Conservation (phyloP, 2,888 invertebrate species). For the Spodoptera littoralis region DNA sequence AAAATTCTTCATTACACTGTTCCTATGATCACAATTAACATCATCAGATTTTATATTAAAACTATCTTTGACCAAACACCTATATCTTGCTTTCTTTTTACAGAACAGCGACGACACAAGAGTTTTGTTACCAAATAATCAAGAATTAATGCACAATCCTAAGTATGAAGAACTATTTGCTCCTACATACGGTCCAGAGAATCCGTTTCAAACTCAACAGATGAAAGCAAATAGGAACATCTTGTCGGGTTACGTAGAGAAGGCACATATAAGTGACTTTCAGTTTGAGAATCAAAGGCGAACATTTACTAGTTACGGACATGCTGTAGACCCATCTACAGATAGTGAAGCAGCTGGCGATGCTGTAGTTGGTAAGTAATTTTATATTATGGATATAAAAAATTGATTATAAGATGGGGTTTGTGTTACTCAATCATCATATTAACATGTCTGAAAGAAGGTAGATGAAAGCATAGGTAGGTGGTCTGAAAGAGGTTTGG, state of each 20-base stretch:
- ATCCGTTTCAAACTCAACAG: constrained; percentile 97
- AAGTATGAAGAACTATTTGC: constrained; percentile 98
- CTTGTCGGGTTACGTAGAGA: constrained; percentile 97
- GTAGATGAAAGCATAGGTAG: too few relatives aligned
- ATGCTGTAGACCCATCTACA: constrained; percentile 97
- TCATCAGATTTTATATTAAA: too few relatives aligned
- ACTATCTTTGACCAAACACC: neutral
- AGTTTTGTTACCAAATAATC: constrained; percentile 93
- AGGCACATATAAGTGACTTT: constrained; percentile 98
- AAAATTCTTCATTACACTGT: too few relatives aligned
- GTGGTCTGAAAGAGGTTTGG: too few relatives aligned
- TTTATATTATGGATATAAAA: too few relatives aligned
- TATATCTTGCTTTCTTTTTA: constrained; percentile 50
- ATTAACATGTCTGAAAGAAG: too few relatives aligned
- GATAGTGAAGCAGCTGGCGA: constrained; percentile 87
- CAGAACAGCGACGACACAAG: constrained; percentile 92
- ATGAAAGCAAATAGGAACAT: constrained; percentile 96
- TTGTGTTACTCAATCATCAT: too few relatives aligned
- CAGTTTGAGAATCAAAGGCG: constrained; percentile 98
- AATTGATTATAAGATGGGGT: too few relatives aligned
- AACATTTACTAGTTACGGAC: constrained; percentile 98
- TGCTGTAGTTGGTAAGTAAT: constrained; percentile 82
- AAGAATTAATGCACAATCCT: constrained; percentile 96
- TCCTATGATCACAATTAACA: too few relatives aligned
- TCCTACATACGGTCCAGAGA: constrained; percentile 96